A percentile compares a stretch with the other conserved stretches of the same genome.
Conservation (phyloP, 2,888 invertebrate species). For the Hofmannophila pseudospretella region DNA sequence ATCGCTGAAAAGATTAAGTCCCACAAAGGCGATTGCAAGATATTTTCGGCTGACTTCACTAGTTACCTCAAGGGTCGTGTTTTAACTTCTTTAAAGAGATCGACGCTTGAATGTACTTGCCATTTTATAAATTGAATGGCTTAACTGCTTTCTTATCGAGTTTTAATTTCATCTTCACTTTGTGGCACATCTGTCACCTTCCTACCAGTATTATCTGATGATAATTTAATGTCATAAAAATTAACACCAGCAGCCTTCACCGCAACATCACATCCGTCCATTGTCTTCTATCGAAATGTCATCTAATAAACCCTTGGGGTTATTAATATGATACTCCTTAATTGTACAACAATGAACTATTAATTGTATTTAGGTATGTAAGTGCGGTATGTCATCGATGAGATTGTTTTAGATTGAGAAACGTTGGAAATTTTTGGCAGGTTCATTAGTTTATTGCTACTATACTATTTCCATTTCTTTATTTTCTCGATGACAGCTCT, state of each 20-base stretch:
- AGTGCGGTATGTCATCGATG: background rate
- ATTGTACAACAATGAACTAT: conserved; percentile 3
- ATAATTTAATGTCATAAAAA: background rate
- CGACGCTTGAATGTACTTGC: too few relatives aligned
- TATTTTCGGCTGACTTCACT: too few relatives aligned
- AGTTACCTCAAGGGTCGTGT: too few relatives aligned
- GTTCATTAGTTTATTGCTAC: too few relatives aligned
- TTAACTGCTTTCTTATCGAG: too few relatives aligned
- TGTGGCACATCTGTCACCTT: background rate
- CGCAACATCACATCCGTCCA: conserved; percentile 20
- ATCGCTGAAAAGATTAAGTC: too few relatives aligned
- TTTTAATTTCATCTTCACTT: too few relatives aligned
- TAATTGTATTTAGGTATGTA: background rate
- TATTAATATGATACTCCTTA: background rate
- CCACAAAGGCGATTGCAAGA: too few relatives aligned
- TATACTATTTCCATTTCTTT: too few relatives aligned
- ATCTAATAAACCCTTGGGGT: background rate
- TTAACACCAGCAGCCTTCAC: background rate
- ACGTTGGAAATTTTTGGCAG: background rate
- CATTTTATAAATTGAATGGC: too few relatives aligned
- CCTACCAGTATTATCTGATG: background rate
- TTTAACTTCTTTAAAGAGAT: too few relatives aligned
- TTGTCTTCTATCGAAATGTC: conserved; percentile 17
- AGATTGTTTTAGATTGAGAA: background rate
- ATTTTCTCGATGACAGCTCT: too few relatives aligned